phyloP scores from a whole-genome alignment of 2,888 invertebrate genomes.

The Uloborus plumipes region DNA sequence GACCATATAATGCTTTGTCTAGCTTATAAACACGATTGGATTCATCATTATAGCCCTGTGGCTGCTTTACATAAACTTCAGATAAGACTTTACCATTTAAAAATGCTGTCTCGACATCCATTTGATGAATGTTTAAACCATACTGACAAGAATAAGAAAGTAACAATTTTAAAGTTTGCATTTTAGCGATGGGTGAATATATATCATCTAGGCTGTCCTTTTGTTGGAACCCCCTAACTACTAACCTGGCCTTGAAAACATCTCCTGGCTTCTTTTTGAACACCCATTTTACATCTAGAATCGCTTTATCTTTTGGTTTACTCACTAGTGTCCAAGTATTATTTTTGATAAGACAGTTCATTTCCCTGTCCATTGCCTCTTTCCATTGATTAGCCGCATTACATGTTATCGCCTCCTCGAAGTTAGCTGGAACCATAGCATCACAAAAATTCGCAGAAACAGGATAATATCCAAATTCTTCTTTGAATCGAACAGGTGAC shows the following conservation, averaged over 20 bases:
- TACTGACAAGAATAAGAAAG: conserved; percentile 2
- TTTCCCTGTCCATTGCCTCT: not conserved
- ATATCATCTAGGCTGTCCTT: not conserved
- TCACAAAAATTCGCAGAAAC: not conserved
- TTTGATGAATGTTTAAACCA: not conserved
- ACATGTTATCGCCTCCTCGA: not conserved
- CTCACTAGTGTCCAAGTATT: not conserved
- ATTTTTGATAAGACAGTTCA: not conserved
- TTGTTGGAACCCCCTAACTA: too few relatives aligned
- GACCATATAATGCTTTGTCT: not conserved
- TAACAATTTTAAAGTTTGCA: conserved; percentile 6
- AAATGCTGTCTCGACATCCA: not conserved
- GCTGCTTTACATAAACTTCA: conserved; percentile 1
- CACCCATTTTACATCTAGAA: not conserved
- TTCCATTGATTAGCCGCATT: not conserved
- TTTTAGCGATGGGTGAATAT: not conserved
- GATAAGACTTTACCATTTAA: conserved; percentile 3
- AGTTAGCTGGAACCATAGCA: not conserved
- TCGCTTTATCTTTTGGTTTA: not conserved
- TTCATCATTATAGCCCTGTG: not conserved
- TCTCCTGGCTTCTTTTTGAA: not conserved
- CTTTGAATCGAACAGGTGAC: not conserved
- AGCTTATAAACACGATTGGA: not conserved
- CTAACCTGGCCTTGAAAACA: not conserved
- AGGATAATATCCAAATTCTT: conserved; percentile 4